These are phyloP conservation scores for Pheucticus melanocephalus DNA, from an alignment of 2,113 vertebrate species.

Conservation along the genomic window DNA sequence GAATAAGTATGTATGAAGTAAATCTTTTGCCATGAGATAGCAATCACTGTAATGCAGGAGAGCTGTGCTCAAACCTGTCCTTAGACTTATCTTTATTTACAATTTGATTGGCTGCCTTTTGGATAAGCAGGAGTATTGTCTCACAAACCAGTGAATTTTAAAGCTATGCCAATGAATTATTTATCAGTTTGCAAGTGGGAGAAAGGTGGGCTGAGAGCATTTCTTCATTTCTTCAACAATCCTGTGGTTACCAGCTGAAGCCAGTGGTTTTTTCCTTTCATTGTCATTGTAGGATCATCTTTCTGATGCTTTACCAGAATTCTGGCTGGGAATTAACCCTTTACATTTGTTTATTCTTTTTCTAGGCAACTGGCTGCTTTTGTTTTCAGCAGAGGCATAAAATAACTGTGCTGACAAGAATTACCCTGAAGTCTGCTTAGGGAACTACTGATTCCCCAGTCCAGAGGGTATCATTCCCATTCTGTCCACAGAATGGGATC, in stretches of 20 bases:
- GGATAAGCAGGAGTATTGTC: background rate
- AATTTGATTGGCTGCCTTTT: slow-evolving; percentile 28
- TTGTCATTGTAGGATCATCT: background rate
- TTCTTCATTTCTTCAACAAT: background rate
- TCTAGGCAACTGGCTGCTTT: background rate
- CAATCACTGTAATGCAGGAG: background rate
- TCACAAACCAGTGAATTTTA: background rate
- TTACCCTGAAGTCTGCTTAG: background rate
- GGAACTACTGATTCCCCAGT: background rate
- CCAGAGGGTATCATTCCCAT: background rate
- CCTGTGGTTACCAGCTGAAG: background rate
- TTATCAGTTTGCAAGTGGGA: background rate
- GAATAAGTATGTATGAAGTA: background rate
- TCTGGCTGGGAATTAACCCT: background rate
- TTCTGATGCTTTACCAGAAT: background rate
- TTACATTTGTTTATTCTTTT: background rate
- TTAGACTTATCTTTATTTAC: background rate
- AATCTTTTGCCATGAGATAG: background rate
- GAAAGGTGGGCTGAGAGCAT: background rate
- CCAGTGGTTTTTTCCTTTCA: background rate
- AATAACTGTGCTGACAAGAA: background rate
- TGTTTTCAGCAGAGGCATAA: background rate
- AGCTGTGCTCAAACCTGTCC: background rate
- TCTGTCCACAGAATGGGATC: background rate
- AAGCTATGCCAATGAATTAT: background rate